phyloP scores from a whole-genome alignment of 2,113 vertebrate species.

The Clinocottus analis region DNA sequence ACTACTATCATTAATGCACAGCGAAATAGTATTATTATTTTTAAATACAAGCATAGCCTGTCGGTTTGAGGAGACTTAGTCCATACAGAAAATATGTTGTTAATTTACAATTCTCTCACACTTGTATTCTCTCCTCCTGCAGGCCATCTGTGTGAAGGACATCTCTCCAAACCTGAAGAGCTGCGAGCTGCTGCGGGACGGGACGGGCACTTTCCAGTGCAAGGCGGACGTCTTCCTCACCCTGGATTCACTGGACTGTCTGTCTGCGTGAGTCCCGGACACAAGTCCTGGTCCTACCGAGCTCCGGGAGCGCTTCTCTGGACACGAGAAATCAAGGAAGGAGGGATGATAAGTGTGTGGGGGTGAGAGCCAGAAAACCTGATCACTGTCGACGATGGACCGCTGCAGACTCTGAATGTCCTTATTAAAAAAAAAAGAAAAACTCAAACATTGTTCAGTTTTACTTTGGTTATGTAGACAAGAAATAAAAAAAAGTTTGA shows the following conservation, averaged over 20 bases:
- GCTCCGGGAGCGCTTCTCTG: slow-evolving; percentile 23
- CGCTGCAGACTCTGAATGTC: slow-evolving; percentile 79
- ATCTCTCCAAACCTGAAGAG: slow-evolving; percentile 83
- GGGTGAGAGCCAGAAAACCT: slow-evolving; percentile 7
- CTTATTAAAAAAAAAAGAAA: slow-evolving; percentile 31
- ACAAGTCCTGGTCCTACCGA: slow-evolving; percentile 17
- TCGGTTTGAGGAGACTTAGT: background rate
- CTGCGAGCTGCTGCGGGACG: slow-evolving; percentile 83
- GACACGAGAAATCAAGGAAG: background rate
- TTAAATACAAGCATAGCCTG: background rate
- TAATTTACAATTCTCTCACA: background rate
- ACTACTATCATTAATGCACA: background rate
- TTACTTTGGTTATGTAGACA: slow-evolving; percentile 58
- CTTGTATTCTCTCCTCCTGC: background rate
- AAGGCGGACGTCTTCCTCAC: slow-evolving; percentile 83
- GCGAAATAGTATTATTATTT: background rate
- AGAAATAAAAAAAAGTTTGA: slow-evolving; percentile 33
- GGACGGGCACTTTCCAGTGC: slow-evolving; percentile 80
- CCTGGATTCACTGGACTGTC: slow-evolving; percentile 79
- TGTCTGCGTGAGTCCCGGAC: slow-evolving; percentile 60
- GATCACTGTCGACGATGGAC: slow-evolving; percentile 39
- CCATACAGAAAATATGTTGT: background rate
- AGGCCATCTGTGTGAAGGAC: slow-evolving; percentile 85
- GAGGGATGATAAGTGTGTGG: slow-evolving; percentile 6
- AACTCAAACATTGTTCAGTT: slow-evolving; percentile 38